Evolutionary conservation across 2,797 vertebrate genomes (phyloP).

Genomic region (Myotis myotis): DNA sequence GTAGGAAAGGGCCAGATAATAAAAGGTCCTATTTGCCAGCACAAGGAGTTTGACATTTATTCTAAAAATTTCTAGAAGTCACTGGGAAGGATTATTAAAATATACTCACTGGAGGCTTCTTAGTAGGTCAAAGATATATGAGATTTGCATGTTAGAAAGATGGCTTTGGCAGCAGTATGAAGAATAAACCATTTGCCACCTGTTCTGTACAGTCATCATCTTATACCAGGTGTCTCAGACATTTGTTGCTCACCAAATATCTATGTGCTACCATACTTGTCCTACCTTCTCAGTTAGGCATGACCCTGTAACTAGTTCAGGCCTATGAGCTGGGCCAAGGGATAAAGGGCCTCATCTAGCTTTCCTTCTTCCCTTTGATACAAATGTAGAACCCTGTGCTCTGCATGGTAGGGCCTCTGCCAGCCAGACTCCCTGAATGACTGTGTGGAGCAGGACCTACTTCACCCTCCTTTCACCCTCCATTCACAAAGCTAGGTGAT

Average conservation of each 20-base stretch:
- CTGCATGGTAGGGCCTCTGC: background rate
- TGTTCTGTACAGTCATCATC: background rate
- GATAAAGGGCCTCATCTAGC: background rate
- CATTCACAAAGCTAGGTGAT: background rate
- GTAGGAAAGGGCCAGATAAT: background rate
- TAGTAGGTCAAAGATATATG: background rate
- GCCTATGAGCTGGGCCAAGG: background rate
- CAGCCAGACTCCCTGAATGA: background rate
- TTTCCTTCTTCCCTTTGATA: background rate
- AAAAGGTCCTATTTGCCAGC: background rate
- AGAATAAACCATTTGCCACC: background rate
- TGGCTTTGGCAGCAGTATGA: background rate
- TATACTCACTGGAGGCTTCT: background rate
- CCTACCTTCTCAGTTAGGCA: background rate
- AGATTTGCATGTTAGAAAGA: background rate
- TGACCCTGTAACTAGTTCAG: background rate
- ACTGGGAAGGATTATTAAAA: background rate
- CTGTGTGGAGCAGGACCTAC: background rate
- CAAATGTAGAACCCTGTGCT: background rate
- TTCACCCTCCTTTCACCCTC: background rate
- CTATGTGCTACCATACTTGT: background rate
- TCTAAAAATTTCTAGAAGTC: background rate
- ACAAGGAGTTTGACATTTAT: background rate
- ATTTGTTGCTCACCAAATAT: background rate
- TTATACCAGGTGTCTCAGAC: background rate